Base-by-base conservation (phyloP, 2,888 invertebrate species). In the Macropis europaea region DNA sequence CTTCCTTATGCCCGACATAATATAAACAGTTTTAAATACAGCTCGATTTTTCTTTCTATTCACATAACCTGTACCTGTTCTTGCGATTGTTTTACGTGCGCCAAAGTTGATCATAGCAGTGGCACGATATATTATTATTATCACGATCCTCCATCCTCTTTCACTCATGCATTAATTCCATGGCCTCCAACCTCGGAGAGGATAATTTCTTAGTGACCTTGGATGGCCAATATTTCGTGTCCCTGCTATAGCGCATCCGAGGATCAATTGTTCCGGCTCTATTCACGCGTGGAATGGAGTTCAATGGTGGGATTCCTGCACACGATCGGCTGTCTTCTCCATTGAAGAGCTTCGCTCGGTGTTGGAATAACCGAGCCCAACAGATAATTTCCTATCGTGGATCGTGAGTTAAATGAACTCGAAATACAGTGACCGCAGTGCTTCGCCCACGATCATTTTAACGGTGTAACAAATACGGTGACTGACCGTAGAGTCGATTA, bases 1-100 rank as follows among this genome's bases (percentile, higher is more conserved):
- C n/a, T 30, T 30, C 28, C 7, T 61, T 30, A 38, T 30, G 26
- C 26, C 22, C 15, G 26, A 34, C 34, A 30, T 5, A 32, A 42
- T 43, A n/a, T n/a, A 19, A 43, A 50, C 30, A 26, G 24, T 13
- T 53, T 38, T 38, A 57, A 45, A 40, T 38, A 47, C 13, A 56
- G 43, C 6, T n/a, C n/a, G n/a, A n/a, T 52, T 30, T 52, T 13
- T 7, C 24, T 24, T 32, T 30, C n/a, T 11, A 22, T 30, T n/a
- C n/a, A n/a, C n/a, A n/a, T n/a, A n/a, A 17, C 11, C 15, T 40
- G 32, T 11, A 28, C 7, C 17, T 4, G 2, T 17, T 24, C 7
- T 32, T 24, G 19, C 6, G 40, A 32, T 42, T 19, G 9, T 45
- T 52, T 52, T 28, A 13, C 7, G 15, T 26, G 19, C 11, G 30